These are phyloP conservation scores for Calypte anna DNA, from an alignment of 2,113 vertebrate species.

Conservation along the genomic window DNA sequence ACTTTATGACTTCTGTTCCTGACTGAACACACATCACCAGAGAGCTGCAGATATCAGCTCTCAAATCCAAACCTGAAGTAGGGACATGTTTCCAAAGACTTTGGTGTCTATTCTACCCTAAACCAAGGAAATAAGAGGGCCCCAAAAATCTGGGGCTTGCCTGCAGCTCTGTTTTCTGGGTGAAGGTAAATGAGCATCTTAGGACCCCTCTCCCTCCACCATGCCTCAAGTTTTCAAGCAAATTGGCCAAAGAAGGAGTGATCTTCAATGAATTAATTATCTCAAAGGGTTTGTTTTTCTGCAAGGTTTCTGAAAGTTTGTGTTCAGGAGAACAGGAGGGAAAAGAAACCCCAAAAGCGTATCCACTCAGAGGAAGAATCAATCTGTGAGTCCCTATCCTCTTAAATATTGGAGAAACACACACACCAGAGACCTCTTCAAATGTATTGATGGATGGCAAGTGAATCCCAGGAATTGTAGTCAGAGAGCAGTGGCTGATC, in stretches of 20 bases:
- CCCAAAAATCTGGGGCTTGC: neutral
- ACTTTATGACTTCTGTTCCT: neutral
- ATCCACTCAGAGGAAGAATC: neutral
- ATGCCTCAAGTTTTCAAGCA: neutral
- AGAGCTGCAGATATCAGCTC: neutral
- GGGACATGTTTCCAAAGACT: neutral
- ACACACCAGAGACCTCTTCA: neutral
- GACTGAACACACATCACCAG: neutral
- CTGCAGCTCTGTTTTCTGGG: neutral
- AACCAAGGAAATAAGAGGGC: neutral
- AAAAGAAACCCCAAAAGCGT: neutral
- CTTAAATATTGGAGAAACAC: neutral
- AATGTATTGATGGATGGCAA: accelerated
- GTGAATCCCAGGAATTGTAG: neutral
- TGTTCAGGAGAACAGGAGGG: no score
- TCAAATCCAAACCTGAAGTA: neutral
- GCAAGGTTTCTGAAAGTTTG: neutral
- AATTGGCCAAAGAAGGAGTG: neutral
- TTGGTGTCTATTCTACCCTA: no score
- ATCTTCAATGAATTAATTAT: neutral
- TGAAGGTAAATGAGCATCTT: accelerated
- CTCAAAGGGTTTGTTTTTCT: neutral
- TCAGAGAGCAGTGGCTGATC: accelerated
- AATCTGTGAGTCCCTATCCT: neutral
- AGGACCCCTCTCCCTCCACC: neutral